Evolutionary conservation across 2,797 vertebrate genomes (phyloP), one percentile per base, ranked within the genome.

Genomic region (Neostethus bicornis): DNA sequence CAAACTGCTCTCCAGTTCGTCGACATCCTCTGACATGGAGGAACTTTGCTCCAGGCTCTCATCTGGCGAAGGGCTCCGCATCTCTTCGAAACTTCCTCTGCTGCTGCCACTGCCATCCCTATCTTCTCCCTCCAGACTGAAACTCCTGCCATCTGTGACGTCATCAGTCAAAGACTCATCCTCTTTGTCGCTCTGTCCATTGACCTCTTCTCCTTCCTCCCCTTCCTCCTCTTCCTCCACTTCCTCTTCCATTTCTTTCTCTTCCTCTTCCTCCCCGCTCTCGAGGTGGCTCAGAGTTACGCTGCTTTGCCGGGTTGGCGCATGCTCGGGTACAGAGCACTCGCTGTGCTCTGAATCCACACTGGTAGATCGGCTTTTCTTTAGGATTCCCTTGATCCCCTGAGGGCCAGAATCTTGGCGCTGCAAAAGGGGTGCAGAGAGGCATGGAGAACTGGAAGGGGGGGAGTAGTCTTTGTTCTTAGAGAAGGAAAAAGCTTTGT

Each of bases 311-410:
- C 79, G 45, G 46, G 53, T 62, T 9, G 52, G 35, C 2, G 21
- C 2, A 2, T 26, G 60, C 7, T 81, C 84, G 1, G 77, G 43
- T 1, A 49, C 16, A 0, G 70, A 74, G 24, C 48, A 38, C 14
- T 91, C 89, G 1, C 81, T 83, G 14, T 83, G 75, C 60, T 92
- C 90, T 0, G 85, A 80, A 48, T 92, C 90, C 25, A 89, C 61
- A 41, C 89, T 90, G 31, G 88, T 87, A 51, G 91, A 91, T 54
- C 84, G 87, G 77, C 85, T 87, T 61, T 92, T 93, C 80, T 93
- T 93, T 41, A 93, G 79, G 79, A 92, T 92, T 63, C 92, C 90
- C 80, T 81, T 90, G 54, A 93, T 91, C 48, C 89, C 73, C 3
- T 76, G 80, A 17, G 66, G 58, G 17, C 77, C 86, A 0, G 91